phyloP scores from a whole-genome alignment of 2,888 invertebrate species.

The Netelia melanura region DNA sequence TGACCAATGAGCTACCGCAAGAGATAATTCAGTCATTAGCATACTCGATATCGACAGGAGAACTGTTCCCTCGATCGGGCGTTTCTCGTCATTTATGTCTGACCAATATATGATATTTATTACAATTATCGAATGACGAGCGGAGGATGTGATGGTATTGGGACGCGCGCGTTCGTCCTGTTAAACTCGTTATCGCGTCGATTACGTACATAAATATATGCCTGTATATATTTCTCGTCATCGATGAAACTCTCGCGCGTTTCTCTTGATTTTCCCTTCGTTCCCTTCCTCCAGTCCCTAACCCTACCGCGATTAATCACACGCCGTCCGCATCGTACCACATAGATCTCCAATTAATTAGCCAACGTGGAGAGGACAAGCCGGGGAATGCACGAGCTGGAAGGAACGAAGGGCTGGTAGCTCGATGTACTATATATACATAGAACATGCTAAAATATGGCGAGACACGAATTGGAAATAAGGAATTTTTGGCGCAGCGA shows the following conservation, averaged over 20 bases:
- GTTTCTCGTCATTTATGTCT: slow-evolving; percentile 25
- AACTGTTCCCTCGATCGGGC: background rate
- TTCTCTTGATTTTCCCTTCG: background rate
- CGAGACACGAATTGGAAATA: background rate
- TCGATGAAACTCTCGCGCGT: background rate
- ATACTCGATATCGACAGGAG: background rate
- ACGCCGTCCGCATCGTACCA: slow-evolving; percentile 60
- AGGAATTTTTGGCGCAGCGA: background rate
- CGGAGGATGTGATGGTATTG: slow-evolving; percentile 36
- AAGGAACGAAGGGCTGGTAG: slow-evolving; percentile 23
- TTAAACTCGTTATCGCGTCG: slow-evolving; percentile 56
- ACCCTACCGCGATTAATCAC: slow-evolving; percentile 64
- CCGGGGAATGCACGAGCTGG: slow-evolving; percentile 21
- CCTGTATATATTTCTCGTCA: background rate
- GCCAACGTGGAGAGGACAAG: slow-evolving; percentile 6
- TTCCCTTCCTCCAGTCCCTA: slow-evolving; percentile 23
- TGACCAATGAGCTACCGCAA: background rate
- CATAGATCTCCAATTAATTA: slow-evolving; percentile 68
- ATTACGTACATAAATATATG: slow-evolving; percentile 31
- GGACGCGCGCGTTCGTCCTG: slow-evolving; percentile 35
- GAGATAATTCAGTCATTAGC: slow-evolving; percentile 23
- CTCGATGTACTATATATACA: background rate
- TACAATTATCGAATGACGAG: slow-evolving; percentile 48
- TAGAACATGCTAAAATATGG: background rate
- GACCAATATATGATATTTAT: slow-evolving; percentile 30